Evolutionary conservation across 2,888 invertebrate genomes (phyloP).

Genomic region (Abrostola tripartita): DNA sequence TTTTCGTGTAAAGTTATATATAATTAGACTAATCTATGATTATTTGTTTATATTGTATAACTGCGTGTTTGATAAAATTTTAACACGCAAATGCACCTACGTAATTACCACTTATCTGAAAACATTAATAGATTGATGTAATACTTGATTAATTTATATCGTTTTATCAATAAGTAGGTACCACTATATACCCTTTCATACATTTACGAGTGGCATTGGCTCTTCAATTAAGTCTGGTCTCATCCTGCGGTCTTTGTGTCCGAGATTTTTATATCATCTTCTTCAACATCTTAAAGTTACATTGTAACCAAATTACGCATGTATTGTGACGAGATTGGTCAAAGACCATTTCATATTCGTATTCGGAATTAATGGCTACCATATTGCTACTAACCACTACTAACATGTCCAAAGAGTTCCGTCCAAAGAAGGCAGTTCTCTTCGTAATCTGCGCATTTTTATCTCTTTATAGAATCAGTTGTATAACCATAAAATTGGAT

Average conservation of each 20-base stretch:
- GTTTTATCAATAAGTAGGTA: slow-evolving; percentile 1
- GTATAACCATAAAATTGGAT: slow-evolving; percentile 23
- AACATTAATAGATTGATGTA: slow-evolving; percentile 17
- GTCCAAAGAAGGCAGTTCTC: slow-evolving; percentile 25
- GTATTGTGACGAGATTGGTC: slow-evolving; percentile 24
- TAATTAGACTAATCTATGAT: not conserved
- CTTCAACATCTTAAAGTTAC: slow-evolving; percentile 21
- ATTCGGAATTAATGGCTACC: slow-evolving; percentile 40
- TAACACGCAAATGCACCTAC: slow-evolving; percentile 7
- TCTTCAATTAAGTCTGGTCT: slow-evolving; percentile 22
- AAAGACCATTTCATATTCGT: slow-evolving; percentile 27
- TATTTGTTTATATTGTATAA: slow-evolving; percentile 14
- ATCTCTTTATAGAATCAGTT: slow-evolving; percentile 26
- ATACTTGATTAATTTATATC: slow-evolving; percentile 19
- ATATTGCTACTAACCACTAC: slow-evolving; percentile 23
- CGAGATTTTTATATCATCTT: slow-evolving; percentile 26
- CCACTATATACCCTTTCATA: not conserved
- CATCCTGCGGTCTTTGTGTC: slow-evolving; percentile 39
- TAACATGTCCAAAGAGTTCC: slow-evolving; percentile 16
- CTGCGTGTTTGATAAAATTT: slow-evolving; percentile 16
- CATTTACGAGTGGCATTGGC: slow-evolving; percentile 6
- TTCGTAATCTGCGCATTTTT: slow-evolving; percentile 22
- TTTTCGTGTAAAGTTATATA: too few relatives aligned
- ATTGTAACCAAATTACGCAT: slow-evolving; percentile 5
- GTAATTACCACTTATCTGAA: slow-evolving; percentile 8